Percentiles rank a stretch among this genome's conserved stretches.
Conservation (phyloP, 2,888 invertebrate genomes). For the Ditylenchus weischeri region DNA sequence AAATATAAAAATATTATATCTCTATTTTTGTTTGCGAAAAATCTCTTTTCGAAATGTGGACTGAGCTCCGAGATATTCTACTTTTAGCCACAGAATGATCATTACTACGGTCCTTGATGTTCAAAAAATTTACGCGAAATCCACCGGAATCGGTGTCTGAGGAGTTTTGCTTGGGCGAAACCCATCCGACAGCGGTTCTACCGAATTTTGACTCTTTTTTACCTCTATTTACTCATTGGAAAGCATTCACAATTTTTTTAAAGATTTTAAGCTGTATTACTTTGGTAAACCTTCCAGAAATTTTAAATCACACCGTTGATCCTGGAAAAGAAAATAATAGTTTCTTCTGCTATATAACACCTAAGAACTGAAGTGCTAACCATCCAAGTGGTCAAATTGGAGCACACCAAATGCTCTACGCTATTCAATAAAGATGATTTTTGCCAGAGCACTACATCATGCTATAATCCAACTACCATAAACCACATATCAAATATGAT, state of each 20-base stretch:
- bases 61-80: too few relatives aligned
- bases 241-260: too few relatives aligned
- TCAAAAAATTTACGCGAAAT: too few relatives aligned
- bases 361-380: background rate
- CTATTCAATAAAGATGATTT: background rate
- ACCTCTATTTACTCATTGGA: too few relatives aligned
- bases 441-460: slow-evolving; percentile 33
- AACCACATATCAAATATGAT: background rate
- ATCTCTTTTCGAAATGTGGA: too few relatives aligned
- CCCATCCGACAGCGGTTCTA: too few relatives aligned
- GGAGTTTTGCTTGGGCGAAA: too few relatives aligned
- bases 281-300: slow-evolving; percentile 27
- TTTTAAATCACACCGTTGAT: slow-evolving; percentile 17
- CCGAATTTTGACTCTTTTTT: background rate
- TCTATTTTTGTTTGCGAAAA: too few relatives aligned
- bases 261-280: background rate
- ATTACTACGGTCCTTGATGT: too few relatives aligned
- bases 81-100: too few relatives aligned
- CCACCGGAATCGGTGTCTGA: too few relatives aligned
- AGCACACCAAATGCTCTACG: slow-evolving; percentile 13
- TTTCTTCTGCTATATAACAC: slow-evolving; percentile 9
- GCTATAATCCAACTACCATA: slow-evolving; percentile 5
- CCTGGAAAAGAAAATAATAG: background rate
- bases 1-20: too few relatives aligned
- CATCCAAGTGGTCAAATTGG: slow-evolving; percentile 38